phyloP scores from a whole-genome alignment of 2,113 vertebrate genomes.

The Columbina picui region DNA sequence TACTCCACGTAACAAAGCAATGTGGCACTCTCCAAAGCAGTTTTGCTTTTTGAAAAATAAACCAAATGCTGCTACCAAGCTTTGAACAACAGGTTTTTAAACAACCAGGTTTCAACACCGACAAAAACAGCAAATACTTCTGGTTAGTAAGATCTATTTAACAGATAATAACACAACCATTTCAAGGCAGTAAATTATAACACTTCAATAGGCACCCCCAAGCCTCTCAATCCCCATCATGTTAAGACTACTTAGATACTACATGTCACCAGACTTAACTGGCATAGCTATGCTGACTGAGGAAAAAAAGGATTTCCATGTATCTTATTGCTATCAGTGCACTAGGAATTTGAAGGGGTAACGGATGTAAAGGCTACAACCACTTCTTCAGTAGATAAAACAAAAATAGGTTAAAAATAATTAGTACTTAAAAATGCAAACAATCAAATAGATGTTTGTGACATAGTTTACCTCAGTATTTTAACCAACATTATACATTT shows the following conservation, averaged over 20 bases:
- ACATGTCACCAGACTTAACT: background rate
- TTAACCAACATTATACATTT: slow-evolving; percentile 54
- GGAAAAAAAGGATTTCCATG: background rate
- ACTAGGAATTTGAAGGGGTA: background rate
- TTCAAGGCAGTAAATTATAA: background rate
- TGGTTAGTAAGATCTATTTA: background rate
- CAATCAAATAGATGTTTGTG: background rate
- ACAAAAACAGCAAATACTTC: background rate
- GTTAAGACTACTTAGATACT: background rate
- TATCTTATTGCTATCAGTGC: background rate
- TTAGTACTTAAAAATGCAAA: background rate
- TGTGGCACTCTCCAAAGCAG: background rate
- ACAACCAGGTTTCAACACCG: background rate
- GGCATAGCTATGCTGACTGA: background rate
- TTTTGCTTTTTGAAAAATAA: background rate
- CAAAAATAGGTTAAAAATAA: background rate
- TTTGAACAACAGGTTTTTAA: background rate
- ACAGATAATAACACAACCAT: background rate
- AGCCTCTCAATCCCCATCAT: background rate
- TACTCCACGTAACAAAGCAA: background rate
- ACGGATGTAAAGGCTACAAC: background rate
- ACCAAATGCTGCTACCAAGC: background rate
- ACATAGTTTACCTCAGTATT: background rate
- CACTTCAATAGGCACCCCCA: background rate
- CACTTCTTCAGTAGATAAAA: background rate